phyloP scores from a whole-genome alignment of 1,140 invertebrate species.

The Sinonovacula constricta region DNA sequence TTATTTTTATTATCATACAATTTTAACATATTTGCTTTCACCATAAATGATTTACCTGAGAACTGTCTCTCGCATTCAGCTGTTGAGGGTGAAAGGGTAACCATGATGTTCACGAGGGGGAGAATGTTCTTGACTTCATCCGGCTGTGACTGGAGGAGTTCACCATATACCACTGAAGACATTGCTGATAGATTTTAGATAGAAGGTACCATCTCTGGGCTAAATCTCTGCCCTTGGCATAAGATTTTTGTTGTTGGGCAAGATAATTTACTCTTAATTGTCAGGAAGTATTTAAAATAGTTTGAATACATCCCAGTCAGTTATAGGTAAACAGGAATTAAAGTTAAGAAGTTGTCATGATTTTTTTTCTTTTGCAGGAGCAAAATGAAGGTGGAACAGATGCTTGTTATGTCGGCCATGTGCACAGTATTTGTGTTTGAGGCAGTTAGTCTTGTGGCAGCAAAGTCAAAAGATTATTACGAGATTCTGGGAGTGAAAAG shows the following conservation, averaged over 20 bases:
- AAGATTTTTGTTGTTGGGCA: neutral
- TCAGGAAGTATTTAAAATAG: neutral
- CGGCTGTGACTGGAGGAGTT: no score
- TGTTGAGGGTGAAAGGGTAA: no score
- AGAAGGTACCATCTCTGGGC: neutral
- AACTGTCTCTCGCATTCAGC: no score
- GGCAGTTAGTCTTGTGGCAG: conserved; percentile 36
- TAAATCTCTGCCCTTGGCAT: neutral
- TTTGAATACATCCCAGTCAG: neutral
- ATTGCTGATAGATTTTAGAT: neutral
- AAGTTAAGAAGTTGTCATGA: neutral
- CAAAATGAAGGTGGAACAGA: conserved; percentile 62
- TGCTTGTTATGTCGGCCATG: conserved; percentile 59
- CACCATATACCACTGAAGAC: no score
- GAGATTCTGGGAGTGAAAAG: conserved; percentile 93
- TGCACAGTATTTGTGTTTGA: conserved; percentile 55
- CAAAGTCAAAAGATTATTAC: conserved; percentile 90
- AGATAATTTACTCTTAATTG: neutral
- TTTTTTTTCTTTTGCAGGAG: conserved; percentile 17
- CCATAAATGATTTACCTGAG: no score
- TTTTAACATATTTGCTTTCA: no score
- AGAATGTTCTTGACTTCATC: no score
- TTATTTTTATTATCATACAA: no score
- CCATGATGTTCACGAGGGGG: no score
- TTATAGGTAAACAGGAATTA: neutral